These are phyloP conservation scores for Ephestia elutella DNA, from an alignment of 1,140 invertebrate species.

Conservation along the genomic window DNA sequence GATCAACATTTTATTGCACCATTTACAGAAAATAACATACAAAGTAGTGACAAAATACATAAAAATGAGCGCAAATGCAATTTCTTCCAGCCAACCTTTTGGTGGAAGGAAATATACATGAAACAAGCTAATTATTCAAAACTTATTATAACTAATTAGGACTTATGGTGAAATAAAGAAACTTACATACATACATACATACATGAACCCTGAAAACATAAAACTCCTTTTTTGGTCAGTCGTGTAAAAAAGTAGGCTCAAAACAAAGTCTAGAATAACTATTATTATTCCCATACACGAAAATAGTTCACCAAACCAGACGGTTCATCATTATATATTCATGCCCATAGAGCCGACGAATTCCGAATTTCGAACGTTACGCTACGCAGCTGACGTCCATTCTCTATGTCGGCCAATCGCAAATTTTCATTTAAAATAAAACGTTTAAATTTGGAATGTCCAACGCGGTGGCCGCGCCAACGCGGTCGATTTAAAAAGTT, in stretches of 20 bases:
- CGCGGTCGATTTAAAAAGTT: not conserved
- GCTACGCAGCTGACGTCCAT: constrained; percentile 7
- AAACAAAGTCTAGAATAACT: too few species aligned
- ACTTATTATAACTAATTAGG: too few species aligned
- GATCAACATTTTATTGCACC: too few species aligned
- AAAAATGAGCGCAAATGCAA: too few species aligned
- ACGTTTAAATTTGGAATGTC: constrained; percentile 2
- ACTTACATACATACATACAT: too few species aligned
- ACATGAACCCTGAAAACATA: not conserved
- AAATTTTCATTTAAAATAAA: constrained; percentile 8
- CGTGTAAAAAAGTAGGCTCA: too few species aligned
- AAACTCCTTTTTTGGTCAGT: not conserved
- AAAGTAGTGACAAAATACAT: too few species aligned
- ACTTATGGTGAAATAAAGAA: too few species aligned
- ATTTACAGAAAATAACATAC: too few species aligned
- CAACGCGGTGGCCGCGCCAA: not conserved
- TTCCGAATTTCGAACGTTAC: not conserved
- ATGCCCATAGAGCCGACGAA: not conserved
- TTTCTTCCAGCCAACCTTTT: too few species aligned
- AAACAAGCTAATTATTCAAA: too few species aligned
- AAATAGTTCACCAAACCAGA: constrained; percentile 4
- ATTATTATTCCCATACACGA: not conserved
- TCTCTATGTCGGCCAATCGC: constrained; percentile 6
- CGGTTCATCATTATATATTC: not conserved
- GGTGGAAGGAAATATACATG: too few species aligned